Base-by-base conservation (phyloP, 2,888 invertebrate genomes). In the Magallana nippona region DNA sequence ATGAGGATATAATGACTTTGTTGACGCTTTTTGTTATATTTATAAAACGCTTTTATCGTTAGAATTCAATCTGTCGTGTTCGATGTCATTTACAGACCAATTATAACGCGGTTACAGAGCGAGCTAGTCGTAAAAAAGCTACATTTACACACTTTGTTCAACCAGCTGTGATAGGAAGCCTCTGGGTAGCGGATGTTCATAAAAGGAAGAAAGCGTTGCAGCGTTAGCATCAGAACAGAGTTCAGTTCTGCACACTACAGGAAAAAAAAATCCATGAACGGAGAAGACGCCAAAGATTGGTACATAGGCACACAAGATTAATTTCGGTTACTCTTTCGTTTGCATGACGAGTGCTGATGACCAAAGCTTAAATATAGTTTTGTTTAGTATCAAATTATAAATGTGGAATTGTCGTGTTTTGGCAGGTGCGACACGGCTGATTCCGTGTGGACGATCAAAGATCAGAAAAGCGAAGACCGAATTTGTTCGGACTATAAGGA, bases 51-150 rank as follows among this genome's bases (percentile, higher is more conserved):
- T 71, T 71, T 71, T 27, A 71, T 71, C 71, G 22, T 71, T 32
- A 71, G 71, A 15, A 71, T 71, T 71, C 71, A 71, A 27, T 71
- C 10, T 71, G 22, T 71, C 71, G 71, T 71, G 71, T 27, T 71
- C 19, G 27, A 71, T 71, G 71, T 71, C 71, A 71, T 71, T 71
- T 71, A 32, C 27, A 22, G 71, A 32, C 71, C 71, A 71, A 71
- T 71, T 71, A 71, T 27, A 71, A 71, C 71, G 32, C 32, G 32
- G 71, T 71, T 22, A 71, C 71, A 27, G 71, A 71, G 15, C 71
- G 32, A 13, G 22, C 11, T 27, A 32, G 71, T 71, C 71, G 27
- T 71, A 71, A 71, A 71, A 71, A 22, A 3, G 32, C 27, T 1
- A 71, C 71, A 22, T 71, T 71, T 71, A 71, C 32, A 32, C 71